Conservation (phyloP, 2,797 vertebrate genomes). For the Sebastes reedi region DNA sequence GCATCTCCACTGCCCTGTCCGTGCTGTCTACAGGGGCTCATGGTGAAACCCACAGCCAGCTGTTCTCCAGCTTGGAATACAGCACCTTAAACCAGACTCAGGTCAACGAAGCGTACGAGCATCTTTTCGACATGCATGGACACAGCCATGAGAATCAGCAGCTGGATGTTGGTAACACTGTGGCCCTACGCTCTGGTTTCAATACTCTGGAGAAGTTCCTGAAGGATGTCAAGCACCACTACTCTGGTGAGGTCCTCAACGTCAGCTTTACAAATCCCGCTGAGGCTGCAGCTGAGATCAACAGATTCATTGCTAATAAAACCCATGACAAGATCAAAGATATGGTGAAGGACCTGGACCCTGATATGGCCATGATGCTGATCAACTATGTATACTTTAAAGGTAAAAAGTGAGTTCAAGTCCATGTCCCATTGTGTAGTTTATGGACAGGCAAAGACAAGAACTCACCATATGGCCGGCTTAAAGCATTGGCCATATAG, state of each 20-base stretch:
- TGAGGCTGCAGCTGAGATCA: conserved; percentile 81
- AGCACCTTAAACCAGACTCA: conserved; percentile 53
- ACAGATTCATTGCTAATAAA: conserved; percentile 84
- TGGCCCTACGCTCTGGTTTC: conserved; percentile 78
- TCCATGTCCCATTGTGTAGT: neutral
- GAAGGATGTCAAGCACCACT: conserved; percentile 74
- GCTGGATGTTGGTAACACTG: conserved; percentile 78
- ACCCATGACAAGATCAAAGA: conserved; percentile 88
- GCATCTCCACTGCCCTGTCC: conserved; percentile 75
- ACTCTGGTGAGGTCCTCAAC: conserved; percentile 76
- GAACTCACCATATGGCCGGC: too few species aligned
- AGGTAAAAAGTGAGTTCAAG: conserved; percentile 78
- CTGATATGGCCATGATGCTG: conserved; percentile 85
- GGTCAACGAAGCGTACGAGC: conserved; percentile 81
- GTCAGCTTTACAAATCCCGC: conserved; percentile 79
- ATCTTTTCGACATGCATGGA: conserved; percentile 77
- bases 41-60: conserved; percentile 85
- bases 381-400: conserved; percentile 89
- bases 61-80: conserved; percentile 86
- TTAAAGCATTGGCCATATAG: too few species aligned
- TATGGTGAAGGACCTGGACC: conserved; percentile 84
- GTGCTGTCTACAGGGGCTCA: conserved; percentile 88
- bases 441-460: neutral
- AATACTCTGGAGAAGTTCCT: conserved; percentile 77
- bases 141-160: conserved; percentile 50